These are phyloP conservation scores for Piezodorus guildinii DNA, from an alignment of 1,140 invertebrate genomes.

Conservation along the genomic window DNA sequence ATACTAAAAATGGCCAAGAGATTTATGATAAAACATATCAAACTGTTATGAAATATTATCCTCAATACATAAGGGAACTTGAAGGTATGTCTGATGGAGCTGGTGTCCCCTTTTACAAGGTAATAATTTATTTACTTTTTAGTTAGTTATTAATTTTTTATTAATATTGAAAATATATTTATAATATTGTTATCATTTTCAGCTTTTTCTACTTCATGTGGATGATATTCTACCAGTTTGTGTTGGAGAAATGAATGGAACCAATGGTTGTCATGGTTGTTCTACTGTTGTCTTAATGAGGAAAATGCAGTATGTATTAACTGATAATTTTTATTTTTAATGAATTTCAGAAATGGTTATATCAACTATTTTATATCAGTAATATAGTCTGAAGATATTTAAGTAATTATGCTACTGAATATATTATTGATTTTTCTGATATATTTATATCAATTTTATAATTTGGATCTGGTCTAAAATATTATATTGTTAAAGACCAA, in stretches of 20 bases:
- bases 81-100: conserved; percentile 73
- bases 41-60: conserved; percentile 53
- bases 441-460: no score
- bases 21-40: conserved; percentile 63
- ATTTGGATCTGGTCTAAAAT: no score
- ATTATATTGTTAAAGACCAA: no score
- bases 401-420: no score
- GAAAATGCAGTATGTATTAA: conserved; percentile 39
- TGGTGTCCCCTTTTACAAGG: conserved; percentile 67
- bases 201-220: conserved; percentile 74
- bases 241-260: conserved; percentile 35
- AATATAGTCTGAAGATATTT: no score
- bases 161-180: no score
- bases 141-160: no score
- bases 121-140: conserved; percentile 32
- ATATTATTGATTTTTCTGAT: no score
- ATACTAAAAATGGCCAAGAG: conserved; percentile 48
- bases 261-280: conserved; percentile 57
- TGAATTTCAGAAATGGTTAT: no score
- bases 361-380: no score
- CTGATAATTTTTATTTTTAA: no score
- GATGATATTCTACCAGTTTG: conserved; percentile 60
- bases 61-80: conserved; percentile 71
- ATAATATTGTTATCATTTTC: conserved; percentile 24
- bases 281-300: conserved; percentile 62